phyloP scores from a whole-genome alignment of 2,797 vertebrate species.

The Coregonus suidteri region DNA sequence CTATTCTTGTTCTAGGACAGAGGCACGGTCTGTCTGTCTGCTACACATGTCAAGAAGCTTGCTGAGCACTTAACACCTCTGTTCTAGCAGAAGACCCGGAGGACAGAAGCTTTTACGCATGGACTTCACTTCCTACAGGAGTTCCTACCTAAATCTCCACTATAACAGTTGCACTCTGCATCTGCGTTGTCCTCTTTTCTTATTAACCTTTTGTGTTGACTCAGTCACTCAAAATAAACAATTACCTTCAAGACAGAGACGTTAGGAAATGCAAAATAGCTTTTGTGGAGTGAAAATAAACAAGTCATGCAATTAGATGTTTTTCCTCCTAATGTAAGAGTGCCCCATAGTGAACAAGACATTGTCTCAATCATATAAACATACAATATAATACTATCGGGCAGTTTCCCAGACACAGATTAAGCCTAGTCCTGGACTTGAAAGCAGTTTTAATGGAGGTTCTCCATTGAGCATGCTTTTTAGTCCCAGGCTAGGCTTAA shows the following conservation, averaged over 20 bases:
- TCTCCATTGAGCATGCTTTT: not conserved
- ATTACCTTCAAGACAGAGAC: not conserved
- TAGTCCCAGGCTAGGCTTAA: not conserved
- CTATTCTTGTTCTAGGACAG: not conserved
- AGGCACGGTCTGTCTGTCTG: not conserved
- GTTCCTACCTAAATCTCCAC: not conserved
- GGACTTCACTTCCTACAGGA: not conserved
- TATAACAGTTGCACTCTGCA: not conserved
- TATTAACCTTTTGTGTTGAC: not conserved
- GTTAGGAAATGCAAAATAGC: too few species aligned
- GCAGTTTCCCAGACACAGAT: not conserved
- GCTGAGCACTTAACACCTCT: not conserved
- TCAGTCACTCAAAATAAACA: not conserved
- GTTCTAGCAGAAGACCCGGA: constrained; percentile 2
- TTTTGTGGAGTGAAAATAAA: too few species aligned
- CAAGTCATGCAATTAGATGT: too few species aligned
- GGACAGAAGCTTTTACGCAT: not conserved
- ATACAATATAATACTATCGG: not conserved
- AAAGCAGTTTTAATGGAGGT: not conserved
- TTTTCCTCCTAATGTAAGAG: too few species aligned
- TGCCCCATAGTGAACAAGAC: too few species aligned
- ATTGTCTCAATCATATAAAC: too few species aligned
- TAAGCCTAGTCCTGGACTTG: not conserved
- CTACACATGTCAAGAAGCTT: not conserved
- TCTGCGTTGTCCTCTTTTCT: not conserved